Evolutionary conservation across 92 coral and sea anemone genomes (phyloP), one percentile per base, ranked within the genome.

Genomic region (Plumapathes pennacea): DNA sequence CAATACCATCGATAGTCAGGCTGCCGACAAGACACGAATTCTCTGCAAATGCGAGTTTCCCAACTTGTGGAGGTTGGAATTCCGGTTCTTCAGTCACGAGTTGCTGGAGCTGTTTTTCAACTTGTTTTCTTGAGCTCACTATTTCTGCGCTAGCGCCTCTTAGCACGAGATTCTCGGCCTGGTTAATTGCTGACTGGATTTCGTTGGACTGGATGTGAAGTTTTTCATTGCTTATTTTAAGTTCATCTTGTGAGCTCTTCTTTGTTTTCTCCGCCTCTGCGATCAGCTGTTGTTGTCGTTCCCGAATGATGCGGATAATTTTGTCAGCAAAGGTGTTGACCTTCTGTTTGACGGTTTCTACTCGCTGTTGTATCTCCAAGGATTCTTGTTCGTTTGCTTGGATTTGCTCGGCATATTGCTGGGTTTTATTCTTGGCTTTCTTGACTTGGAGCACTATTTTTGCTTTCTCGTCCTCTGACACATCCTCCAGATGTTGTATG

Each of bases 131-230:
- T 3, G 39, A 9, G 18, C 25, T 30, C 1, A 34, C 62, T 12
- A 55, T 55, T 46, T 55, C 62, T 13, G 40, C 62, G 26, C 18
- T 34, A 12, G 62, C 39, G 15, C 46, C n/a, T 4, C 30, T 9
- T n/a, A n/a, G 36, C 3, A 55, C n/a, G n/a, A 55, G 31, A 14
- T 3, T 6, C 15, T 55, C 46, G 12, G 26, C n/a, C 19, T 22
- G 23, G 2, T 3, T 13, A 32, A 55, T 32, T 32, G 28, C 44
- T 12, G 23, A 13, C 31, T 55, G 31, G n/a, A 23, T 55, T 32
- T 1, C 0, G 36, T 20, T 36, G 4, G 39, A 8, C 4, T 55
- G 8, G 14, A 4, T 4, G 0, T 55, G 44, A 12, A 55, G 25
- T 22, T 20, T 22, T 1, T 24, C 2, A 21, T 36, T 15, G 5